Evolutionary conservation across 2,888 invertebrate genomes (phyloP).

Genomic region (Deilephila elpenor): DNA sequence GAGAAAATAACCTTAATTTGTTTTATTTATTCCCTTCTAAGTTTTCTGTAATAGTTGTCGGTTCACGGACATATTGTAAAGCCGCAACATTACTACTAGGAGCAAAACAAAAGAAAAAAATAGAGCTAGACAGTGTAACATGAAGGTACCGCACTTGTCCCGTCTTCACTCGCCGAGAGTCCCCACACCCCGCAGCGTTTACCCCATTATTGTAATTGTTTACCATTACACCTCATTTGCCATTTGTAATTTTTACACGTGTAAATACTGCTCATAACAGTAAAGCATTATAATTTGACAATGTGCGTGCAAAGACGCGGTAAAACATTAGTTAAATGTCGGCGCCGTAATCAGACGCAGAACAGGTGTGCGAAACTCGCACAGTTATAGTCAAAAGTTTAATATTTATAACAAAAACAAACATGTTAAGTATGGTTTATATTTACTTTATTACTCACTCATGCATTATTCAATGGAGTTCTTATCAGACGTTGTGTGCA

Average conservation of each 20-base stretch:
- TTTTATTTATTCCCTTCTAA: no score
- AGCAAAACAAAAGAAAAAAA: not conserved
- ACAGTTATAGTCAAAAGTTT: conserved; percentile 29
- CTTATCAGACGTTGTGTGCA: conserved; percentile 29
- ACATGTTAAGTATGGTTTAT: conserved; percentile 31
- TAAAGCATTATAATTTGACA: not conserved
- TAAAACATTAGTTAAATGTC: conserved; percentile 1
- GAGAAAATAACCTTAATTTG: no score
- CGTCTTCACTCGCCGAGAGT: not conserved
- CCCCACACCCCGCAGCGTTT: not conserved
- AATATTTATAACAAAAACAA: conserved; percentile 32
- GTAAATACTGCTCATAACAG: not conserved
- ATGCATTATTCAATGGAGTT: conserved; percentile 33
- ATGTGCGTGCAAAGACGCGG: not conserved
- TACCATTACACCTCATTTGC: conserved; percentile 14
- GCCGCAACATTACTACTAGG: not conserved
- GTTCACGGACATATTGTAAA: no score
- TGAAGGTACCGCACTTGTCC: not conserved
- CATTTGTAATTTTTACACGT: conserved; percentile 1
- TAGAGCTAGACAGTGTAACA: not conserved
- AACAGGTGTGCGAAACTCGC: conserved; percentile 12
- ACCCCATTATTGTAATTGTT: conserved; percentile 17
- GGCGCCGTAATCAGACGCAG: not conserved
- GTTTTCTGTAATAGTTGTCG: no score
- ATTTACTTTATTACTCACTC: conserved; percentile 35